Conservation (phyloP, 2,113 vertebrate genomes). For the Sus scrofa region T2T-Sscrofa CM000819.6:37374001-37374500, state of each 20-base stretch:
- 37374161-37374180: neutral
- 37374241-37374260: neutral
- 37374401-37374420: neutral
- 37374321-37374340: neutral
- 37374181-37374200: neutral
- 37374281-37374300: neutral
- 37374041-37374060: constrained; percentile 50
- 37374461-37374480: neutral
- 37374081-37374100: neutral
- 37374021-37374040: constrained; percentile 1
- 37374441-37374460: neutral
- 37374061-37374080: neutral
- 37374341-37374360: neutral
- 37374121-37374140: neutral
- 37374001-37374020: neutral
- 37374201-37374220: neutral
- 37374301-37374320: constrained; percentile 5
- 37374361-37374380: neutral
- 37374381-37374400: neutral
- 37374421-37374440: neutral
- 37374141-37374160: neutral
- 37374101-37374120: constrained; percentile 30
- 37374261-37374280: constrained; percentile 25
- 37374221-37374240: neutral
- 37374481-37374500: neutral